Conservation (phyloP, 2,113 vertebrate species). For the Arothron firmamentum region DNA sequence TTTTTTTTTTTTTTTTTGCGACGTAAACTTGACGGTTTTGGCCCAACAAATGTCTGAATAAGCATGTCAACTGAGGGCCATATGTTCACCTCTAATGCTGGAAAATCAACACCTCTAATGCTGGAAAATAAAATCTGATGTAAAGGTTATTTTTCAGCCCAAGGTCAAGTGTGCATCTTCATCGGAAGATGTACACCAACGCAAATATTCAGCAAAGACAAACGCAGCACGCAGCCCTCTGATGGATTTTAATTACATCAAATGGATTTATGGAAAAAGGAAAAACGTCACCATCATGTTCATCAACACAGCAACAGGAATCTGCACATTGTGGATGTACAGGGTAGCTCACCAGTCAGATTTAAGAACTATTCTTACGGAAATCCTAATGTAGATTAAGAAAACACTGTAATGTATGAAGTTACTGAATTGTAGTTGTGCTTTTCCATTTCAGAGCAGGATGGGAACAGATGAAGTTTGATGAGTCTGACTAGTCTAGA, state of each 20-base stretch:
- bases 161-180: neutral
- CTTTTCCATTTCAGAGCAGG: constrained; percentile 28
- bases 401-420: neutral
- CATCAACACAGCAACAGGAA: constrained; percentile 51
- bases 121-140: no score
- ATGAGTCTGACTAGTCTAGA: neutral
- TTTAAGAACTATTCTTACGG: neutral
- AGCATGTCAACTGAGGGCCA: no score
- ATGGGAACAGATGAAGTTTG: neutral
- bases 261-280: constrained; percentile 76
- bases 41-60: neutral
- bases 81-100: no score
- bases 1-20: no score
- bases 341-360: constrained; percentile 51
- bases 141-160: no score
- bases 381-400: neutral
- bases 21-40: neutral
- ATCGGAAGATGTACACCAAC: neutral
- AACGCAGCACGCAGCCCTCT: constrained; percentile 23
- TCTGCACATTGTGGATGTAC: constrained; percentile 17
- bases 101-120: no score
- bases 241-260: constrained; percentile 72
- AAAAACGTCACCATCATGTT: constrained; percentile 62
- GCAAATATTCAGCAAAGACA: neutral
- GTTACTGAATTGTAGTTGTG: constrained; percentile 4